Conservation (phyloP, 2,797 vertebrate species). For the Steatocranus sp. region DNA sequence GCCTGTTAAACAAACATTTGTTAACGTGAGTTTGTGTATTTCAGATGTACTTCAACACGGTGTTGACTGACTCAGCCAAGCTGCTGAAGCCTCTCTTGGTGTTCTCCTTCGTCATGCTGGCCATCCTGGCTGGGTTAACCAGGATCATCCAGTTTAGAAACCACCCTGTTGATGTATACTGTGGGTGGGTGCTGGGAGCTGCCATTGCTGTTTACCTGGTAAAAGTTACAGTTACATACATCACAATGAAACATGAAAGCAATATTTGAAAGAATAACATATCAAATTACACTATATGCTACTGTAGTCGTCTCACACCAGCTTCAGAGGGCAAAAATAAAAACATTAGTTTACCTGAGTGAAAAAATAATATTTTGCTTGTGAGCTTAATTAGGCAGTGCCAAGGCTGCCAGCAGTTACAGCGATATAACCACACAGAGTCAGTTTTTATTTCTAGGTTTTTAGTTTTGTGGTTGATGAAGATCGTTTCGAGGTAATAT, state of each 20-base stretch:
- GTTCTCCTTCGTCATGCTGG: slow-evolving; percentile 91
- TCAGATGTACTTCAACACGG: slow-evolving; percentile 97
- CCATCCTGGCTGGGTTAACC: slow-evolving; percentile 89
- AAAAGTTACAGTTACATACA: slow-evolving; percentile 27
- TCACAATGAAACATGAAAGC: neutral
- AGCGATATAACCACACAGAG: neutral
- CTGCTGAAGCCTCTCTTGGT: slow-evolving; percentile 92
- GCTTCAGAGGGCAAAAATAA: neutral
- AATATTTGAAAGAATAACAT: neutral
- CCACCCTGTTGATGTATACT: slow-evolving; percentile 92
- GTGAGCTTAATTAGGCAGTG: neutral
- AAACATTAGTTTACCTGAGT: neutral
- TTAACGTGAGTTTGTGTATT: slow-evolving; percentile 2
- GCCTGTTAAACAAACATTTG: neutral
- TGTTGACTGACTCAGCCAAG: slow-evolving; percentile 91
- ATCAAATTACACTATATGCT: fast-evolving
- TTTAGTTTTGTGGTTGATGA: neutral
- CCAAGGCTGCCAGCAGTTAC: neutral
- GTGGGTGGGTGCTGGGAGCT: slow-evolving; percentile 89
- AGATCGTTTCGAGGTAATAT: neutral
- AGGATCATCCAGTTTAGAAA: slow-evolving; percentile 93
- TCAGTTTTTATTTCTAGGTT: neutral
- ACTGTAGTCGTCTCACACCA: neutral
- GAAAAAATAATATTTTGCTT: neutral
- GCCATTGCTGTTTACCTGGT: slow-evolving; percentile 94